These are phyloP conservation scores for Dasyurus viverrinus DNA, from an alignment of 2,113 vertebrate genomes.

Conservation along the genomic window DNA sequence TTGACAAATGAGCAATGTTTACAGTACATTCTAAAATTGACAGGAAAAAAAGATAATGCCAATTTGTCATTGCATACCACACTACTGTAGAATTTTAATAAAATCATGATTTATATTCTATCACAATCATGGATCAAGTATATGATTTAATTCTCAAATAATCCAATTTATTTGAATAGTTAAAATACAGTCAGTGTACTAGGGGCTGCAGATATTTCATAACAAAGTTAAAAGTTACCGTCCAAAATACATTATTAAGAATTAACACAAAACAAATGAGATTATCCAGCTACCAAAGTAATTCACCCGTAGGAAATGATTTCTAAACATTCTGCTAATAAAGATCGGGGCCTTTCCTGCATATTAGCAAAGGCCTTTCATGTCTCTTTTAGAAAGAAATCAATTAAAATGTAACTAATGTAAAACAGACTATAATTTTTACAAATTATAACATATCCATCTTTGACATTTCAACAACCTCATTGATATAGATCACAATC, in stretches of 20 bases:
- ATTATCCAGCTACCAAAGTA: neutral
- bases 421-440: neutral
- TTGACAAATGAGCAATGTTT: slow-evolving; percentile 53
- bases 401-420: neutral
- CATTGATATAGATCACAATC: neutral
- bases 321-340: neutral
- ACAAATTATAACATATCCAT: neutral
- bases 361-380: neutral
- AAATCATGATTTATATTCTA: slow-evolving; percentile 55
- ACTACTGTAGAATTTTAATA: slow-evolving; percentile 28
- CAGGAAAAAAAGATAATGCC: slow-evolving; percentile 17
- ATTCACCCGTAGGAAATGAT: neutral
- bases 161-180: slow-evolving; percentile 62
- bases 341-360: neutral
- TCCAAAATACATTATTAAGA: neutral
- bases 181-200: slow-evolving; percentile 15
- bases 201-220: slow-evolving; percentile 33
- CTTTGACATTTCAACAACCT: neutral
- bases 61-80: slow-evolving; percentile 46
- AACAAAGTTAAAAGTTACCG: neutral
- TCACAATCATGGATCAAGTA: slow-evolving; percentile 77
- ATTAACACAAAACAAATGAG: slow-evolving; percentile 1
- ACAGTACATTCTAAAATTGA: slow-evolving; percentile 43
- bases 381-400: neutral
- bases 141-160: slow-evolving; percentile 73